Evolutionary conservation across 2,113 vertebrate genomes (phyloP), one percentile per base, ranked within the genome.

Genomic region (Oophaga pumilio): DNA sequence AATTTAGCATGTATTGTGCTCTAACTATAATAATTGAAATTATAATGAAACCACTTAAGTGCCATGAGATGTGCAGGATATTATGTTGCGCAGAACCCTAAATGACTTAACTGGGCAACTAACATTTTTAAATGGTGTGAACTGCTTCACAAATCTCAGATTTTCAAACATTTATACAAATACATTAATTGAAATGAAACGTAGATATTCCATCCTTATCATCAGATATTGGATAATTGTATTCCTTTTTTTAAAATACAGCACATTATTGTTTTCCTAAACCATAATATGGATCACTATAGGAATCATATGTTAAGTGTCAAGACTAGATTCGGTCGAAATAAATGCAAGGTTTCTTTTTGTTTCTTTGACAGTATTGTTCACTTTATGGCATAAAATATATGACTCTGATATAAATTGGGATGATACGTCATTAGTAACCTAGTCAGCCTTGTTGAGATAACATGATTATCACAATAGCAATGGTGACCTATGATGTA

Each of bases 1-100:
- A 80, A 80, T 80, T 60, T 43, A 80, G 78, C 20, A 4, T 33
- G 26, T 43, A 60, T 80, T 80, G 78, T 80, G 24, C 56, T 60
- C 6, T 60, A 80, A 80, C 71, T 50, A 80, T 80, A 59, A 18
- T 57, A 59, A 59, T 79, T 79, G 52, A 18, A 26, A 26, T 79
- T 24, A 14, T 79, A 59, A 79, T 79, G 22, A 18, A 80, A 80
- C 52, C 15, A 33, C n/a, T 60, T 43, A 22, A 28, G 22, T 17
- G 52, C 52, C 28, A 26, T 8, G 24, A 57, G 52, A 18, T 59
- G 13, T 59, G 26, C 77, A 9, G 9, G 57, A 22, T 24, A 53
- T 43, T 73, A 43, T 18, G 43, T 17, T 43, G 14, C 43, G 69
- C 28, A 69, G 26, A 69, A 69, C 13, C 68, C 14, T 28, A 69